Percentiles rank a stretch among this genome's conserved stretches.
phyloP scores from a whole-genome alignment of 2,888 invertebrate genomes.

The Panzeria rudis region DNA sequence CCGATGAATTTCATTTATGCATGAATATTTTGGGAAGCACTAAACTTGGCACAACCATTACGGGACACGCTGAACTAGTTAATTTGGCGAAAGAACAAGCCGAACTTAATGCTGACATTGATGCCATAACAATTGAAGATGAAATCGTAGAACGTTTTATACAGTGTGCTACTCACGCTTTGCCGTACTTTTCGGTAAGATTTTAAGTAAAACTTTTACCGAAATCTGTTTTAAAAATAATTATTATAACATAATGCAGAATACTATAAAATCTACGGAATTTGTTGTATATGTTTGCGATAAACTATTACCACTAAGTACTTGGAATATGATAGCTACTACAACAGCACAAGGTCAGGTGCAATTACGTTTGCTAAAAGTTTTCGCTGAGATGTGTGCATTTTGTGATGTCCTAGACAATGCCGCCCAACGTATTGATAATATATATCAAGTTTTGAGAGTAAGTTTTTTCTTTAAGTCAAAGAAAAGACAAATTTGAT shows the following conservation, averaged over 20 bases:
- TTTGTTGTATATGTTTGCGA: slow-evolving; percentile 94
- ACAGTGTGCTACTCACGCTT: slow-evolving; percentile 93
- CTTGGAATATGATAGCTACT: slow-evolving; percentile 86
- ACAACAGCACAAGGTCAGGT: slow-evolving; percentile 87
- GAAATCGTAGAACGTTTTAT: slow-evolving; percentile 91
- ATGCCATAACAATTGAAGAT: slow-evolving; percentile 85
- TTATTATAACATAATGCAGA: slow-evolving; percentile 85
- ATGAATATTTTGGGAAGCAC: slow-evolving; percentile 94
- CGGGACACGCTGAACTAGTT: slow-evolving; percentile 94
- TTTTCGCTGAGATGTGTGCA: slow-evolving; percentile 93
- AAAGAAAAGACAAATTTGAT: background rate
- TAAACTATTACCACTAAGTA: slow-evolving; percentile 90
- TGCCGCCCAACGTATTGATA: slow-evolving; percentile 89
- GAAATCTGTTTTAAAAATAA: background rate
- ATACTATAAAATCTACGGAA: slow-evolving; percentile 92
- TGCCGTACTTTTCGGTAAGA: slow-evolving; percentile 94
- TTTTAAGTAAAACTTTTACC: background rate
- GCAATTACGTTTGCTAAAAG: slow-evolving; percentile 92
- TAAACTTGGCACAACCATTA: slow-evolving; percentile 90
- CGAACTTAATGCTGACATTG: slow-evolving; percentile 89
- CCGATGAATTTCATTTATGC: slow-evolving; percentile 95
- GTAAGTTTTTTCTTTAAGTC: slow-evolving; percentile 84
- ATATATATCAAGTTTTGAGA: slow-evolving; percentile 91
- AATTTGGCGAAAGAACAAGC: slow-evolving; percentile 94
- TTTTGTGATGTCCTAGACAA: slow-evolving; percentile 91